Base-by-base conservation (phyloP, 2,888 invertebrate species). In the Gari tellinella region DNA sequence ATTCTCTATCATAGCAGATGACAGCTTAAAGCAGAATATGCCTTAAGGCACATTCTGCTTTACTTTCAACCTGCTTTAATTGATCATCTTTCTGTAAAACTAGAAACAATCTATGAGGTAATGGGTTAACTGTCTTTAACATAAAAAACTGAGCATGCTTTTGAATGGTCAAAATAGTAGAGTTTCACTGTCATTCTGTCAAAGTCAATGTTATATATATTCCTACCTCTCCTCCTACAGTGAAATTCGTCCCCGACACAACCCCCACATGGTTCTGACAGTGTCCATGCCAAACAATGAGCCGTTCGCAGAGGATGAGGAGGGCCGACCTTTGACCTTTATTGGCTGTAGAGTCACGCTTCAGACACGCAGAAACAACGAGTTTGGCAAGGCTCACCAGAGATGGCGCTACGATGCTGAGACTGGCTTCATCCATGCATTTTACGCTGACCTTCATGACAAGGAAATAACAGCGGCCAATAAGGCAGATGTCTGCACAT, bases 401-500 rank as follows among this genome's bases (percentile, higher is more conserved):
- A 80, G 87, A 46, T 92, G 91, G 90, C 61, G 78, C 23, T 89
- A 88, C 51, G 89, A 92, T 73, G 85, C 88, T 21, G 87, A 86
- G 63, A 88, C 88, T 4, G 90, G 90, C 31, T 83, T 88, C 48
- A 87, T 92, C 23, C 81, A 86, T 55, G 89, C 91, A 4, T 91
- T 92, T 65, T 78, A 84, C 62, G 85, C 91, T 4, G 86, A 90
- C 55, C 65, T 79, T n/a, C 83, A 85, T n/a, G 91, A 91, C 67
- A 91, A 89, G 80, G 92, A 91, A 79, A 90, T 92, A 19, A 91
- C 91, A 1, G 90, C 91, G 10, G 91, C 91, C 12, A 91, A 90
- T 79, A 87, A 86, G 64, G 90, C 89, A 2, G 90, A 90, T 80
- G 90, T 92, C 14, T 92, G 92, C 77, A 91, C 91, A 0, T 90